These are phyloP conservation scores for Columba janthina DNA, from an alignment of 2,113 vertebrate genomes.

Conservation along the genomic window DNA sequence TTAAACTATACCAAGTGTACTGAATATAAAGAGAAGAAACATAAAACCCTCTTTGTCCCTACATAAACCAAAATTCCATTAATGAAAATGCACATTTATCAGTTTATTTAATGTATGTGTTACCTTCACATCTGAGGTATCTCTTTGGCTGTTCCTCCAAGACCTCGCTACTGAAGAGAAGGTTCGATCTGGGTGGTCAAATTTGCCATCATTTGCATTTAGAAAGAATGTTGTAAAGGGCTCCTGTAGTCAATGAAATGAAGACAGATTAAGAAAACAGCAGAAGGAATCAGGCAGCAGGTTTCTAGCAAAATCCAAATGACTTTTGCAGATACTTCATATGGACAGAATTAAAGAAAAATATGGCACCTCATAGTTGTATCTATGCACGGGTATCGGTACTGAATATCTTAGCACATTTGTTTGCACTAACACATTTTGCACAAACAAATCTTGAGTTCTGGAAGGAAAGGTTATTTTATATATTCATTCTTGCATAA, in stretches of 20 bases:
- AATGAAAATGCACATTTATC: neutral
- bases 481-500: neutral
- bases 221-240: slow-evolving; percentile 97
- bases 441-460: neutral
- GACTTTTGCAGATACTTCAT: neutral
- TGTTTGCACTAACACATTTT: neutral
- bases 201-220: slow-evolving; percentile 88
- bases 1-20: neutral
- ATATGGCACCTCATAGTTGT: neutral
- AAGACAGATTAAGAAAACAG: slow-evolving; percentile 20
- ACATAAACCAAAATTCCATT: neutral
- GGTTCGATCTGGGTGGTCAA: slow-evolving; percentile 92
- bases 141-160: slow-evolving; percentile 96
- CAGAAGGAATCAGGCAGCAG: neutral
- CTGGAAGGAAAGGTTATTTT: neutral
- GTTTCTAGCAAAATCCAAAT: neutral
- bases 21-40: neutral
- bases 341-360: neutral
- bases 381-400: neutral
- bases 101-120: neutral
- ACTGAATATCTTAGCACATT: neutral
- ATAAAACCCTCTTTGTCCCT: neutral
- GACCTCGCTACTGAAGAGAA: slow-evolving; percentile 90
- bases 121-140: slow-evolving; percentile 96
- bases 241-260: slow-evolving; percentile 79